Evolutionary conservation across 92 coral and sea anemone species (phyloP), one percentile per base, ranked within the genome.

Genomic region (Meandrina meandrites): DNA sequence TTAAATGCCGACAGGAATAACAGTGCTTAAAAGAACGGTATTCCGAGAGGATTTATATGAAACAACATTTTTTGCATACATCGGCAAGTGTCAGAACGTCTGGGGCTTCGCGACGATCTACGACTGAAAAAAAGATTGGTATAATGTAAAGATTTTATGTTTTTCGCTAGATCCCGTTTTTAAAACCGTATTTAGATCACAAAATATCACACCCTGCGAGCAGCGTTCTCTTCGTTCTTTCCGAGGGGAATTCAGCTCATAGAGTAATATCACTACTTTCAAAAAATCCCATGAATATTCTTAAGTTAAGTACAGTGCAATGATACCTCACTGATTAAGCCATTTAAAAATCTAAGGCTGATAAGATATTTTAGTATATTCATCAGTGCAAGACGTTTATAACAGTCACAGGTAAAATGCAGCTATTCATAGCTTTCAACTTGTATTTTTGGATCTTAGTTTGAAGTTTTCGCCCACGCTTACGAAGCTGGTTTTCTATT

Each of bases 381-480:
- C 15, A 64, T 10, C 30, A 5, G 31, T 2, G 69, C 7, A 64
- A 7, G 14, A 64, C 32, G n/a, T n/a, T n/a, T n/a, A n/a, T 66
- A 27, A 27, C 69, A 35, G 71, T 18, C 15, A 28, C 34, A 27
- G 71, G 71, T n/a, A 66, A 66, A 27, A 66, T 66, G 34, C 34
- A 28, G 71, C 81, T 78, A 78, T 58, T 79, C 64, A 18, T 30
- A 56, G 68, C 31, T 5, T 24, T 60, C 27, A 34, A 24, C 83
- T 12, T 3, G 51, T 79, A 79, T 50, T 50, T 78, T 48, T 31
- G 67, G 68, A 11, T 47, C 8, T 9, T 3, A 28, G 45, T 35
- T 31, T 56, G 36, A 35, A 19, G 57, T 13, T 37, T 31, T 79
- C 83, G 83, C 83, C 83, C 83, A 79, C 83, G 54, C 83, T 8